Percentiles rank a stretch among this genome's conserved stretches.
Conservation (phyloP, 2,888 invertebrate species). For the Drosophila lutescens region DNA sequence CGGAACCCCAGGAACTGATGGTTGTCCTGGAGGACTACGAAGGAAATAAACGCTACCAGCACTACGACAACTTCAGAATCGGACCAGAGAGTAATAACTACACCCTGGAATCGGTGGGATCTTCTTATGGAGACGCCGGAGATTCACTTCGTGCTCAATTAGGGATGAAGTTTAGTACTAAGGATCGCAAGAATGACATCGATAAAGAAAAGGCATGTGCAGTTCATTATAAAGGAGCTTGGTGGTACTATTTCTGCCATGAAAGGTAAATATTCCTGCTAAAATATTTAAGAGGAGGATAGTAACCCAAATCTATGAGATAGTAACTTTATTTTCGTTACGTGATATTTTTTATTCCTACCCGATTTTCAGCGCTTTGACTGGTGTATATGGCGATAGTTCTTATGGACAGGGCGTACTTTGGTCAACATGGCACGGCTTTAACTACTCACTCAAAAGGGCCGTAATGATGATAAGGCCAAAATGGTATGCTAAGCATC, state of each 20-base stretch:
- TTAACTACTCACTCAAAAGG: not conserved
- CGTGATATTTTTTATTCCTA: too few species aligned
- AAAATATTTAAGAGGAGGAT: too few species aligned
- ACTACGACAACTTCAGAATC: not conserved
- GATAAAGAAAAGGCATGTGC: not conserved
- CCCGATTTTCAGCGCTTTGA: not conserved
- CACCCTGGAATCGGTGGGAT: conserved; percentile 11
- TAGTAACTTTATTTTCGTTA: too few species aligned
- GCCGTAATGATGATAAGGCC: conserved; percentile 24
- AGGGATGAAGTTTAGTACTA: conserved; percentile 12
- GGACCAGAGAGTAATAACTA: conserved; percentile 9
- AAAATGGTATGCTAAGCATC: too few species aligned
- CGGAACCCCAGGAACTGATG: too few species aligned
- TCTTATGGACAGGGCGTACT: not conserved
- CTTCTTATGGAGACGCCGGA: not conserved
- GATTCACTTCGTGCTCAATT: too few species aligned
- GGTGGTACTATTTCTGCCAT: conserved; percentile 2
- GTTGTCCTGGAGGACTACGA: too few species aligned
- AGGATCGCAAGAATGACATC: conserved; percentile 8
- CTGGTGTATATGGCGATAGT: conserved; percentile 7
- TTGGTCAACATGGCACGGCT: not conserved
- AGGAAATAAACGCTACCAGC: too few species aligned
- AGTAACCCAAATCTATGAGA: too few species aligned
- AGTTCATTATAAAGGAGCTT: not conserved
- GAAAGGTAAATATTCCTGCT: not conserved